These are phyloP conservation scores for Anthoscopus minutus DNA, from an alignment of 2,113 vertebrate species.

Conservation along the genomic window DNA sequence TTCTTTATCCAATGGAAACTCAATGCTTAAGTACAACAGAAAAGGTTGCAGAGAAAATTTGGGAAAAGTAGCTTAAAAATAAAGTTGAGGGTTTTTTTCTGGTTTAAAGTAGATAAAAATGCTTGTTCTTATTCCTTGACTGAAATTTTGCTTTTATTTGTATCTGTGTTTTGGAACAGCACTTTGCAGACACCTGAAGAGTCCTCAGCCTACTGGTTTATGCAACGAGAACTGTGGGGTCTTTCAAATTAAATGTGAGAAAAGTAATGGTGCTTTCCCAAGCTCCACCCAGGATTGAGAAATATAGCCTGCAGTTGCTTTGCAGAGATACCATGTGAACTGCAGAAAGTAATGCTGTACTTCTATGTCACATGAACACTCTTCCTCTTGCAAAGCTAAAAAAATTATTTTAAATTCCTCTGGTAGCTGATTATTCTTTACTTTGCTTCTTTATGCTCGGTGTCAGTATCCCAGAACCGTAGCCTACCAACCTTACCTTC, in stretches of 20 bases:
- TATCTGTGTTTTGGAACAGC: neutral
- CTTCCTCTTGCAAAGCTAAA: slow-evolving; percentile 44
- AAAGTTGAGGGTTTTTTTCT: neutral
- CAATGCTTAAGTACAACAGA: neutral
- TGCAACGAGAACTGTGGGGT: neutral
- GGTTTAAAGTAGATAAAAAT: neutral
- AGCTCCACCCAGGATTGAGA: slow-evolving; percentile 26
- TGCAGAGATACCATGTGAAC: slow-evolving; percentile 38
- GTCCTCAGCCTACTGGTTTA: neutral
- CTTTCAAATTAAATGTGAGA: neutral
- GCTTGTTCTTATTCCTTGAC: neutral
- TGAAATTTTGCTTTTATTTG: neutral
- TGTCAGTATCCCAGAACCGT: neutral
- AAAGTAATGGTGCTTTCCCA: slow-evolving; percentile 43
- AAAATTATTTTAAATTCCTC: neutral
- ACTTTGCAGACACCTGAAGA: neutral
- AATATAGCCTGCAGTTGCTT: slow-evolving; percentile 10
- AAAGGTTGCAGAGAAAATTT: neutral
- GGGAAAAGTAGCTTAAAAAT: neutral
- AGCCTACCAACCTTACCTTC: neutral
- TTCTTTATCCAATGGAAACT: neutral
- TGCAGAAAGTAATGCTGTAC: neutral
- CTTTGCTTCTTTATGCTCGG: neutral
- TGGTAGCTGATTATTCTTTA: neutral
- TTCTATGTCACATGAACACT: slow-evolving; percentile 36